These are phyloP conservation scores for Drymonia ruficornis DNA, from an alignment of 2,888 invertebrate species.

Conservation along the genomic window DNA sequence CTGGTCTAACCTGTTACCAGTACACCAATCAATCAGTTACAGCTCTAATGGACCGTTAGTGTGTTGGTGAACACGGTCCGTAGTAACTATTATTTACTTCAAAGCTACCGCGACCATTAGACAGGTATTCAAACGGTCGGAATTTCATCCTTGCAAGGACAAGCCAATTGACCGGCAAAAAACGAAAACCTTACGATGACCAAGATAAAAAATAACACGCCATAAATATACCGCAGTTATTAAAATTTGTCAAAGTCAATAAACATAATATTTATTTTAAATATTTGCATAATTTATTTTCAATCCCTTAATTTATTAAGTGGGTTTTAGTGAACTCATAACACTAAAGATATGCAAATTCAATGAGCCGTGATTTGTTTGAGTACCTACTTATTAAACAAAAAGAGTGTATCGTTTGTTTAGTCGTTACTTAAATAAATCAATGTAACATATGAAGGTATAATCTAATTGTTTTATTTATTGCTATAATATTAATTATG, in stretches of 20 bases:
- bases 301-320: conserved; percentile 4
- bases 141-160: too few relatives aligned
- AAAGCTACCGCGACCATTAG: too few relatives aligned
- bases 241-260: background rate
- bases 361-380: background rate
- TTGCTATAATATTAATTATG: too few relatives aligned
- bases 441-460: background rate
- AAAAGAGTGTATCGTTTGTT: background rate
- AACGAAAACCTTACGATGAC: too few relatives aligned
- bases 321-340: background rate
- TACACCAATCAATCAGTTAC: too few relatives aligned
- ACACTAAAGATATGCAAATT: conserved; percentile 3
- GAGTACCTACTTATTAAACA: background rate
- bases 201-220: background rate
- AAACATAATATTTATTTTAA: background rate
- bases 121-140: background rate
- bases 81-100: background rate
- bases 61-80: too few relatives aligned
- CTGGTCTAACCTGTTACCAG: too few relatives aligned
- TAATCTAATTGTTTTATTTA: background rate
- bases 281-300: conserved; percentile 1
- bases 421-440: background rate
- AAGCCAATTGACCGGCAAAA: too few relatives aligned
- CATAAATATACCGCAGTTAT: background rate
- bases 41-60: too few relatives aligned